phyloP scores from a whole-genome alignment of 2,113 vertebrate genomes.

The Pholis gunnellus region DNA sequence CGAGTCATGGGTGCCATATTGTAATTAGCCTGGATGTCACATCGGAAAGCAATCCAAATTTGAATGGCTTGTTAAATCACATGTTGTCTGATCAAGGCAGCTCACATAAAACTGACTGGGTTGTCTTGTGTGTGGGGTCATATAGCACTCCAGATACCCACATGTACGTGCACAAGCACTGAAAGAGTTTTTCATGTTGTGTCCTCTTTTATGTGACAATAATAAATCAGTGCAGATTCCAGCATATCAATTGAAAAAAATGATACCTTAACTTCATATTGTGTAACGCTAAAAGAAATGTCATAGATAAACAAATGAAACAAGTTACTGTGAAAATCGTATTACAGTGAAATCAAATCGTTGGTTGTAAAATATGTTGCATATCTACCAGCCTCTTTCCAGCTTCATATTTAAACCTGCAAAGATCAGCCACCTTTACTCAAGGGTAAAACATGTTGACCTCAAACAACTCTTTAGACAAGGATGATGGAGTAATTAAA shows the following conservation, averaged over 20 bases:
- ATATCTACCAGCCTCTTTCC: neutral
- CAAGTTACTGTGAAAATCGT: neutral
- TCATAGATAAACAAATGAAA: neutral
- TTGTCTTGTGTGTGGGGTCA: no score
- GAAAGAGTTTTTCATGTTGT: neutral
- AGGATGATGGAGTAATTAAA: slow-evolving; percentile 67
- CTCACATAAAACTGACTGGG: no score
- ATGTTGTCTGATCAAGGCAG: no score
- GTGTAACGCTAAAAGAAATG: neutral
- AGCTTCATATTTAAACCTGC: slow-evolving; percentile 13
- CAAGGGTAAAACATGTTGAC: slow-evolving; percentile 36
- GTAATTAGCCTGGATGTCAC: no score
- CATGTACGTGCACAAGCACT: no score
- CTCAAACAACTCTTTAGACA: slow-evolving; percentile 46
- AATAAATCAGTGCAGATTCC: neutral
- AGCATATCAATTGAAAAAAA: neutral
- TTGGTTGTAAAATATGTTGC: neutral
- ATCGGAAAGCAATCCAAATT: no score
- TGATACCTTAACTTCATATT: neutral
- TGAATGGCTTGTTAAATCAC: no score
- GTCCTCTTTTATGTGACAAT: neutral
- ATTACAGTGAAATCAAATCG: neutral
- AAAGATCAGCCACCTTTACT: slow-evolving; percentile 44
- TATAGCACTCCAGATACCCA: no score
- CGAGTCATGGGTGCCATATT: no score